phyloP scores from a whole-genome alignment of 2,888 invertebrate genomes.

The Ophraella communa region DNA sequence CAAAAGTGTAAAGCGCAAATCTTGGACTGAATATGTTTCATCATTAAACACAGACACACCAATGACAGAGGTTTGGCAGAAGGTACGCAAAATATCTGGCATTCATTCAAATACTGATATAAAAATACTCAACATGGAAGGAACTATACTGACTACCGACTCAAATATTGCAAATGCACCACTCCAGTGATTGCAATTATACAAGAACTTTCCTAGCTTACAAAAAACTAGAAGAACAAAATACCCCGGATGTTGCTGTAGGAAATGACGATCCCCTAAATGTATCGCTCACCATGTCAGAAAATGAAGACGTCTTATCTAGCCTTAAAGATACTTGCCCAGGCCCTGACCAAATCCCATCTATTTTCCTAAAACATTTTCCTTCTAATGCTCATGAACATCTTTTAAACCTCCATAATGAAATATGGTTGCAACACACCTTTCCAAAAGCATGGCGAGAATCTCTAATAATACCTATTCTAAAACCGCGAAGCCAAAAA shows the following conservation, averaged over 20 bases:
- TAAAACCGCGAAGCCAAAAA: too few species aligned
- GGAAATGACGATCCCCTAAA: slow-evolving; percentile 1
- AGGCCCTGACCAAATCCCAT: slow-evolving; percentile 5
- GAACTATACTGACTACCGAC: neutral
- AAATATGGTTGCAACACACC: slow-evolving; percentile 10
- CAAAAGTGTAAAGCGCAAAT: neutral
- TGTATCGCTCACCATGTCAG: neutral
- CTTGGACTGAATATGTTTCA: slow-evolving; percentile 4
- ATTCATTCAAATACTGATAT: too few species aligned
- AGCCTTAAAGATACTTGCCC: neutral
- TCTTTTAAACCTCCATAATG: slow-evolving; percentile 2
- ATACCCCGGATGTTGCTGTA: neutral
- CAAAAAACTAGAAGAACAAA: neutral
- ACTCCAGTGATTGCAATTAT: too few species aligned
- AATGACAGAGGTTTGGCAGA: neutral
- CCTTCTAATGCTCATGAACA: slow-evolving; percentile 1
- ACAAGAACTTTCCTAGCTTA: too few species aligned
- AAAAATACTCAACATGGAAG: neutral
- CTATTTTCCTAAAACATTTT: slow-evolving; percentile 4
- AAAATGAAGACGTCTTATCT: slow-evolving; percentile 3
- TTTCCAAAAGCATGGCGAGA: slow-evolving; percentile 23
- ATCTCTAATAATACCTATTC: slow-evolving; percentile 9
- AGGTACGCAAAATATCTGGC: neutral
- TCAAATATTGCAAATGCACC: slow-evolving; percentile 3
- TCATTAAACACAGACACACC: neutral